A percentile compares a stretch with the other conserved stretches of the same genome.
Conservation (phyloP, 1,140 invertebrate genomes). For the Euwallacea fornicatus region DNA sequence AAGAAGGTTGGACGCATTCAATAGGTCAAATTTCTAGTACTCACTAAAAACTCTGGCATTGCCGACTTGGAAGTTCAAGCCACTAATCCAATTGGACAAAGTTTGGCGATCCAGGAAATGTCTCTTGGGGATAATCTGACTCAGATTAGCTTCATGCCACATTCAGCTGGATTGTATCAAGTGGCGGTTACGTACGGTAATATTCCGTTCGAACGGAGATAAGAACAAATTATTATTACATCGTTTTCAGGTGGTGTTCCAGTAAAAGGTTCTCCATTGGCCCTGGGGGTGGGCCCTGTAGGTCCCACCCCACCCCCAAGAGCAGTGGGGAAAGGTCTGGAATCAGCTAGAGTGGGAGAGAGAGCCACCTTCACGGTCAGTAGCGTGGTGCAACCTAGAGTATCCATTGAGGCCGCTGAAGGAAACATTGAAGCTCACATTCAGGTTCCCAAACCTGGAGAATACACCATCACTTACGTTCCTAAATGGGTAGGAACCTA, state of each 20-base stretch:
- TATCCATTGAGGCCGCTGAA: constrained; percentile 54
- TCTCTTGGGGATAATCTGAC: constrained; percentile 72
- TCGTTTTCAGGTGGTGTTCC: constrained; percentile 58
- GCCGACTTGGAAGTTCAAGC: constrained; percentile 89
- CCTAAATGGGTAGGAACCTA: constrained; percentile 73
- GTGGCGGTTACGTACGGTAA: constrained; percentile 83
- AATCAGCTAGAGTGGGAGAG: constrained; percentile 71
- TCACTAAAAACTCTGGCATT: constrained; percentile 82
- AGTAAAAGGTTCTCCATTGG: constrained; percentile 63
- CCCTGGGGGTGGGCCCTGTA: constrained; percentile 57
- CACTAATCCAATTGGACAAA: constrained; percentile 84
- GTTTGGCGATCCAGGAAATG: constrained; percentile 79
- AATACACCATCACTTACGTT: constrained; percentile 64
- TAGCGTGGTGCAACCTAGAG: constrained; percentile 58
- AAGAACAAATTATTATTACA: background rate
- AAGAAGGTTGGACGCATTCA: background rate
- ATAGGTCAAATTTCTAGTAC: constrained; percentile 63
- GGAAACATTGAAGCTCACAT: constrained; percentile 51
- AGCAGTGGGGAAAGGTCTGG: constrained; percentile 65
- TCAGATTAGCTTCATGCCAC: constrained; percentile 83
- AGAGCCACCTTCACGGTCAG: constrained; percentile 71
- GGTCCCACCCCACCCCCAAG: constrained; percentile 54
- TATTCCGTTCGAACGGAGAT: background rate
- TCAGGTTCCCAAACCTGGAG: constrained; percentile 51
- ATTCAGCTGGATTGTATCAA: constrained; percentile 85